Evolutionary conservation across 2,113 vertebrate species (phyloP).

Genomic region (Uropsilus gracilis): DNA sequence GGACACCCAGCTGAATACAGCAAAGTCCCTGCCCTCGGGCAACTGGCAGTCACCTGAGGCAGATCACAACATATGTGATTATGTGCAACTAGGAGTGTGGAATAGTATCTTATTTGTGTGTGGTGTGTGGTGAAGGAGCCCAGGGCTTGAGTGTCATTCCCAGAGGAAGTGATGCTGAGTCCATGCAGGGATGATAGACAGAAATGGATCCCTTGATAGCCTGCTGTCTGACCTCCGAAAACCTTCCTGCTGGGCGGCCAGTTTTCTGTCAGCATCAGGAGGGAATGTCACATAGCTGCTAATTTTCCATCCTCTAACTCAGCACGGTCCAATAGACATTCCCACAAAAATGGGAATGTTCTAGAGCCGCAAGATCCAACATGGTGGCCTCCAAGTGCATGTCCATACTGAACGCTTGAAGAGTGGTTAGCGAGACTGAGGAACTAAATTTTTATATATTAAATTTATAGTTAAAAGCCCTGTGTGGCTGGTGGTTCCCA

Average conservation of each 20-base stretch:
- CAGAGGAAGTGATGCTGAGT: neutral
- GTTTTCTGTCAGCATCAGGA: neutral
- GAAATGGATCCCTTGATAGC: neutral
- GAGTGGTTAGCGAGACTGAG: neutral
- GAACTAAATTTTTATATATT: neutral
- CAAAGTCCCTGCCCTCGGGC: neutral
- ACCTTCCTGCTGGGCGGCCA: neutral
- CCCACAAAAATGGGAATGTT: neutral
- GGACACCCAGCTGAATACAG: neutral
- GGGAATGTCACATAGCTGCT: neutral
- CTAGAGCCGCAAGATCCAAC: neutral
- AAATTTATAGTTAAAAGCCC: constrained; percentile 1
- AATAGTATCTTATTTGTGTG: neutral
- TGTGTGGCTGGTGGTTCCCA: neutral
- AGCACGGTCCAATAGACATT: neutral
- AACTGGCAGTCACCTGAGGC: neutral
- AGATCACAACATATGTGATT: neutral
- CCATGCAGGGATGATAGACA: neutral
- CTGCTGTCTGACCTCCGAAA: too few relatives aligned
- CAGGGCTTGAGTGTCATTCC: neutral
- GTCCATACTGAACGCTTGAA: neutral
- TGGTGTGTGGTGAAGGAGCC: neutral
- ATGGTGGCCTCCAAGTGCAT: neutral
- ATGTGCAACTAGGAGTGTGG: neutral
- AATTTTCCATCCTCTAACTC: neutral